Conservation (phyloP, 2,113 vertebrate species). For the Myanophis thanlyinensis region DNA sequence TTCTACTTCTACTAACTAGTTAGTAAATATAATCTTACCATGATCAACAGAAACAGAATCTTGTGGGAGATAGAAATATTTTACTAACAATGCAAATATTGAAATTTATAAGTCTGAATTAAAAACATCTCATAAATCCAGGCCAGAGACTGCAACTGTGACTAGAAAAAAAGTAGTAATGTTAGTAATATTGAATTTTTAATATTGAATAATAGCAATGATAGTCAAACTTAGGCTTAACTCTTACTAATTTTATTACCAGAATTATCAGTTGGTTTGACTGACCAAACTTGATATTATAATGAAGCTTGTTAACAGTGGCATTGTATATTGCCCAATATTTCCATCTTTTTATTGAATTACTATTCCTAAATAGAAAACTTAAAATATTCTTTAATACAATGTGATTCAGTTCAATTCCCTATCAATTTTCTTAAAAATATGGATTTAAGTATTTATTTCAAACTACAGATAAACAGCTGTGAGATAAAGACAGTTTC, state of each 20-base stretch:
- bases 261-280: not conserved
- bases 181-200: not conserved
- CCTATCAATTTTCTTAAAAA: slow-evolving; percentile 21
- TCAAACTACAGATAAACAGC: not conserved
- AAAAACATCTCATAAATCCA: not conserved
- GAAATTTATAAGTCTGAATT: not conserved
- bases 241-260: not conserved
- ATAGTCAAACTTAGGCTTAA: not conserved
- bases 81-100: not conserved
- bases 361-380: not conserved
- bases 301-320: slow-evolving; percentile 21
- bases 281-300: not conserved
- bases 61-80: not conserved
- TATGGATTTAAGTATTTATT: not conserved
- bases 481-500: not conserved
- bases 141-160: not conserved
- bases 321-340: not conserved
- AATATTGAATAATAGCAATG: not conserved
- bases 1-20: not conserved
- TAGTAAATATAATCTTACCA: not conserved
- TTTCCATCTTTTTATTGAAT: not conserved
- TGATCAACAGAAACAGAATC: not conserved
- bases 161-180: not conserved
- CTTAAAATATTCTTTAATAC: not conserved
- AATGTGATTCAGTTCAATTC: not conserved